Percentiles rank a stretch among this genome's conserved stretches.
These are phyloP conservation scores for Hyaena hyaena DNA, from an alignment of 2,113 vertebrate species.

Conservation along the genomic window DNA sequence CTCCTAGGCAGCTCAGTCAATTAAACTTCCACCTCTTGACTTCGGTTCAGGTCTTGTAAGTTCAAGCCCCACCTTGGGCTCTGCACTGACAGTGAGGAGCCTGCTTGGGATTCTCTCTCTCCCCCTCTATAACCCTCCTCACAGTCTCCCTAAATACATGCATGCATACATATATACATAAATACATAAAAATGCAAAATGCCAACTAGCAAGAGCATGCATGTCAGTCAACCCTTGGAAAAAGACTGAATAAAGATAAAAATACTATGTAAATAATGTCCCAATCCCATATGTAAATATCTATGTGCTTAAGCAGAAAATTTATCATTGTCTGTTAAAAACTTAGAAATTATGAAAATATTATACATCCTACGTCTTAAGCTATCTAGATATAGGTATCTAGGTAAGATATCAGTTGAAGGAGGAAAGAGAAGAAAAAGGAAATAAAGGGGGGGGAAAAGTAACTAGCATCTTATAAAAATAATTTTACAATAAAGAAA, in stretches of 20 bases:
- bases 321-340: neutral
- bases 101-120: no score
- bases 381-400: neutral
- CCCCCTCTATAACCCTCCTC: no score
- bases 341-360: neutral
- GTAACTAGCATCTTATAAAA: neutral
- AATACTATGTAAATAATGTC: neutral
- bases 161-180: no score
- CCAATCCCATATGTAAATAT: neutral
- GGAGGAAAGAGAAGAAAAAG: neutral
- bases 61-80: no score
- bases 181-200: neutral
- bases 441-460: neutral
- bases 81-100: no score
- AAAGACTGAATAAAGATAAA: neutral
- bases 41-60: no score
- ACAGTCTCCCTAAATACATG: no score
- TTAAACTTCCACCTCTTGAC: no score
- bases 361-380: neutral
- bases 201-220: neutral
- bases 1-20: no score
- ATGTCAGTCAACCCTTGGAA: neutral
- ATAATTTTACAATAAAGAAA: neutral
- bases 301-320: neutral
- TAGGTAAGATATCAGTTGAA: neutral